Evolutionary conservation across 2,888 invertebrate species (phyloP).

Genomic region (Andrena praecox): DNA sequence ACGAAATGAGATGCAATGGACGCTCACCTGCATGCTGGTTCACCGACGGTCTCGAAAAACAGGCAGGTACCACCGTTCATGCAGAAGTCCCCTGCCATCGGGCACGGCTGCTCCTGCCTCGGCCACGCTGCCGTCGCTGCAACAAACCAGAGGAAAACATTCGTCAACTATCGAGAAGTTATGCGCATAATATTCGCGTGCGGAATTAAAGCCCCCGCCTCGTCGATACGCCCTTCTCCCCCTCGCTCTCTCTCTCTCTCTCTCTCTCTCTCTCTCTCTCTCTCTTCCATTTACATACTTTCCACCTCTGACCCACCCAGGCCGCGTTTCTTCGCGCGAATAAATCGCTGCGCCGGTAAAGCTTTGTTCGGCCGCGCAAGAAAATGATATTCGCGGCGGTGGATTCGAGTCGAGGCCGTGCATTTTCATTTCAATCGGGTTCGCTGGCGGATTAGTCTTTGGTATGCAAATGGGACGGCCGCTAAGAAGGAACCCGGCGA

Average conservation of each 20-base stretch:
- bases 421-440: constrained; percentile 79
- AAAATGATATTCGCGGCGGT: constrained; percentile 58
- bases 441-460: constrained; percentile 76
- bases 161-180: constrained; percentile 4
- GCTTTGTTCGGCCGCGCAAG: constrained; percentile 33
- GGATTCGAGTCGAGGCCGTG: constrained; percentile 54
- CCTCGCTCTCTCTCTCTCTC: not conserved
- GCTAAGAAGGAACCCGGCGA: constrained; percentile 38
- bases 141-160: constrained; percentile 73
- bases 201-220: not conserved
- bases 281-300: not conserved
- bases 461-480: constrained; percentile 74
- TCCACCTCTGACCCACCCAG: not conserved
- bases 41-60: constrained; percentile 91
- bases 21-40: constrained; percentile 93
- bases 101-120: constrained; percentile 88
- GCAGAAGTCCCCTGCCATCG: constrained; percentile 91
- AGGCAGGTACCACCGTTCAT: constrained; percentile 95
- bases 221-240: not conserved
- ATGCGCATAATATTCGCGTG: constrained; percentile 15
- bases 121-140: constrained; percentile 86
- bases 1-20: too few relatives aligned
- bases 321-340: constrained; percentile 22
- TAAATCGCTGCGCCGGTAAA: constrained; percentile 30
- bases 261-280: too few relatives aligned